These are phyloP conservation scores for Synanthedon vespiformis DNA, from an alignment of 2,888 invertebrate species.

Conservation along the genomic window DNA sequence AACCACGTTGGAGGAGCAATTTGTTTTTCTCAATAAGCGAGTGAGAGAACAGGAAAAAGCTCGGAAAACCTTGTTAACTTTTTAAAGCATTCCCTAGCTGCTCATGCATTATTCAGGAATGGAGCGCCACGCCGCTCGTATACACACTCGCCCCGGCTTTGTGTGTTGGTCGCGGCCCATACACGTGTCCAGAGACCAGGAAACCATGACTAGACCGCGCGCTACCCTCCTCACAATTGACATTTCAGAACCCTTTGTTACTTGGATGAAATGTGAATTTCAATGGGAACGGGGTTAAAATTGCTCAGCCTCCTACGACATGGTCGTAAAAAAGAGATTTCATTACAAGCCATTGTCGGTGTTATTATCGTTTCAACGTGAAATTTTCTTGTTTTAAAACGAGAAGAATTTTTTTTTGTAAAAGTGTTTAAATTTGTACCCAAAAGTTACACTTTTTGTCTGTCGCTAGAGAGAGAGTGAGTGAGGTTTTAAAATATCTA, in stretches of 20 bases:
- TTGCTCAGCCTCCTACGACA: constrained; percentile 38
- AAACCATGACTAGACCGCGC: constrained; percentile 23
- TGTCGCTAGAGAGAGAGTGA: constrained; percentile 16
- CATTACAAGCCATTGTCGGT: constrained; percentile 56
- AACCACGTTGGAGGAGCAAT: constrained; percentile 28
- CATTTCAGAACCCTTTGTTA: constrained; percentile 58
- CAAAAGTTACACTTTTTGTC: constrained; percentile 3
- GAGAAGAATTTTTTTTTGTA: constrained; percentile 26
- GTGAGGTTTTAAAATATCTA: constrained; percentile 32
- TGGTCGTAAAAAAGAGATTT: constrained; percentile 49
- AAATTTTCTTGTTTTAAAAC: constrained; percentile 44
- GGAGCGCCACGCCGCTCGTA: constrained; percentile 19
- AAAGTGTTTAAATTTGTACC: constrained; percentile 16
- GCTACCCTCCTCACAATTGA: constrained; percentile 57
- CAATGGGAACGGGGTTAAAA: constrained; percentile 61
- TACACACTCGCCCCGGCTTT: constrained; percentile 8
- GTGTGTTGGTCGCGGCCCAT: constrained; percentile 34
- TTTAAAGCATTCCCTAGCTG: constrained; percentile 59
- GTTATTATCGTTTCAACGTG: constrained; percentile 54
- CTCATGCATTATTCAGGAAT: constrained; percentile 59
- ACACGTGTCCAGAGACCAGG: constrained; percentile 21
- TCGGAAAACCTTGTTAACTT: constrained; percentile 66
- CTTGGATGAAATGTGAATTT: constrained; percentile 57
- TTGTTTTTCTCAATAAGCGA: constrained; percentile 43
- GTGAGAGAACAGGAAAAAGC: constrained; percentile 59